Evolutionary conservation across 1,140 invertebrate species (phyloP).

Genomic region (Diabrotica virgifera): DNA sequence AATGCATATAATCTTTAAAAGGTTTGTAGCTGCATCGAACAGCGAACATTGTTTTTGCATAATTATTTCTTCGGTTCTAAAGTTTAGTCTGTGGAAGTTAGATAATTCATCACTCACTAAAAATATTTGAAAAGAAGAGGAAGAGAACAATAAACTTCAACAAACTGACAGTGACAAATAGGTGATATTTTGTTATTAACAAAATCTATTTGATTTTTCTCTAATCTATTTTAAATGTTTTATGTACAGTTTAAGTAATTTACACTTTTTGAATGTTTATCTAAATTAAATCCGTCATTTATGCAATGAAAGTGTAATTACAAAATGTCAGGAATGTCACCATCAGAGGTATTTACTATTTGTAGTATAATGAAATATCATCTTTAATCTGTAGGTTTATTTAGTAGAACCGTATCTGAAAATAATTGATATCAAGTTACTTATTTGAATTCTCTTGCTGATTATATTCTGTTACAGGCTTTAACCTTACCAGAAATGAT

Average conservation of each 20-base stretch:
- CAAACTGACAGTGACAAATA: conserved; percentile 16
- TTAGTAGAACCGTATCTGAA: not conserved
- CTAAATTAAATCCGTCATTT: not conserved
- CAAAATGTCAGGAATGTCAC: conserved; percentile 45
- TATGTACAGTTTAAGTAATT: not conserved
- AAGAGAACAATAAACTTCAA: not conserved
- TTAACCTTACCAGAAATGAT: too few species aligned
- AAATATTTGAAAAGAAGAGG: too few species aligned
- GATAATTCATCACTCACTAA: too few species aligned
- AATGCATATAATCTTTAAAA: too few species aligned
- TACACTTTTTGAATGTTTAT: not conserved
- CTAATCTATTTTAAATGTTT: conserved; percentile 4
- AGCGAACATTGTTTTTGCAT: too few species aligned
- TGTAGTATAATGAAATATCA: conserved; percentile 15
- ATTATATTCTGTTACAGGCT: too few species aligned
- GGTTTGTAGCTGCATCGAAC: too few species aligned
- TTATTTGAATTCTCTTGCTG: not conserved
- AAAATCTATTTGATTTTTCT: conserved; percentile 10
- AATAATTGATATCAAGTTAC: not conserved
- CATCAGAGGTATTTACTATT: conserved; percentile 43
- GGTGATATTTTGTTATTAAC: conserved; percentile 12
- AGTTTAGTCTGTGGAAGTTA: too few species aligned
- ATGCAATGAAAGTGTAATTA: conserved; percentile 9
- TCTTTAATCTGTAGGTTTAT: conserved; percentile 1
- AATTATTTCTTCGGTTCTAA: too few species aligned